Base-by-base conservation (phyloP, 1,140 invertebrate genomes). In the Anadara kagoshimensis region DNA sequence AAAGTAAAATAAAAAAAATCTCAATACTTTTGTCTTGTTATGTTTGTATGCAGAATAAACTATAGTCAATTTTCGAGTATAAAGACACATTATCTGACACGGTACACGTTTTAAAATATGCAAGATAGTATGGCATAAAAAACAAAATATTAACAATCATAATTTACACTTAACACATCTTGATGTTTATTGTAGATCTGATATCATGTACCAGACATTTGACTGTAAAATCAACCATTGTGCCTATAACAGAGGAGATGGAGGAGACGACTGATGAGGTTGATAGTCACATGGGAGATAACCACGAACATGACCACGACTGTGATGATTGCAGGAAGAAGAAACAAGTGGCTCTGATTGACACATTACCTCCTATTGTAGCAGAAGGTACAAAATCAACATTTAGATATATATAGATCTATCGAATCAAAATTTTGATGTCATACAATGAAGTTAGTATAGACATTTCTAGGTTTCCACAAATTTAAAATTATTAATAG, bases 361-460 rank as follows among this genome's bases (percentile, higher is more conserved):
- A 86, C 47, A 83, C 78, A 56, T 72, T 89, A 26, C 87, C 87
- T 29, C 84, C 84, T 51, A 64, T 72, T 20, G 85, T 88, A 62
- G 82, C 82, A 4, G 64, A 75, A 65, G 86, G 87, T 87, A 79
- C 57, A 47, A n/a, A 58, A 36, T 36, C 7, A 7, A 7, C 29
- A 36, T 36, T 36, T 36, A 7, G 2, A 3, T 36, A 3, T 36
- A 36, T 36, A 36, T 36, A 36, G 7, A 7, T 36, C 29, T 36
- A 36, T 2, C 29, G 7, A 36, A 36, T 36, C 29, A 36, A n/a
- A n/a, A 36, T 36, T 36, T 36, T 36, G 29, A 36, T 36, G n/a
- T n/a, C n/a, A n/a, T n/a, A 36, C 7, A 36, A 36, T 7, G 29
- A 7, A 36, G 29, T 36, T 36, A 7, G 7, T 3, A 36, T 36